Conservation (phyloP, 2,113 vertebrate species). For the Zingel zingel region DNA sequence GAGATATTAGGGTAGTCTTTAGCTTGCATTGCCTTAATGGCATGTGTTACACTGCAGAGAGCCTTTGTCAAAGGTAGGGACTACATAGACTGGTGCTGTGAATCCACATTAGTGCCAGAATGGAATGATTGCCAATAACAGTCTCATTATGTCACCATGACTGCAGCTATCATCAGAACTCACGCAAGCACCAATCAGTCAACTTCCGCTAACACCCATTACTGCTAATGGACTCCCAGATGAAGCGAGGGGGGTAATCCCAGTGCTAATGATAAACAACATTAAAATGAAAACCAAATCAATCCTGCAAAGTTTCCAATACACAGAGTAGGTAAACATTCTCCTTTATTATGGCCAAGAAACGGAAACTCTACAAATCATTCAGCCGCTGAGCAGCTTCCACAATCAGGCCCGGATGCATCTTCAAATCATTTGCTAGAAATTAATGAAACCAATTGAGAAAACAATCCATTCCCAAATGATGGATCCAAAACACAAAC, state of each 20-base stretch:
- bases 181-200: constrained; percentile 82
- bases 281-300: constrained; percentile 86
- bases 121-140: constrained; percentile 84
- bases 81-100: constrained; percentile 70
- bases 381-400: constrained; percentile 59
- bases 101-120: constrained; percentile 80
- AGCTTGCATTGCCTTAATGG: constrained; percentile 53
- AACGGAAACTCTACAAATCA: constrained; percentile 80
- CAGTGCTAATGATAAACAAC: constrained; percentile 85
- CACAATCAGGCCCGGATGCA: constrained; percentile 77
- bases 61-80: constrained; percentile 52
- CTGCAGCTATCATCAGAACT: constrained; percentile 83
- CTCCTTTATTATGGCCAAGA: constrained; percentile 78
- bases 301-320: constrained; percentile 81
- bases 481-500: constrained; percentile 76
- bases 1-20: constrained; percentile 30
- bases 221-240: constrained; percentile 85
- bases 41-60: constrained; percentile 47
- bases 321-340: constrained; percentile 78
- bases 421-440: constrained; percentile 74
- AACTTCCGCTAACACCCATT: constrained; percentile 85
- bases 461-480: constrained; percentile 76
- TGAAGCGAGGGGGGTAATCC: constrained; percentile 81
- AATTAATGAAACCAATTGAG: constrained; percentile 79
- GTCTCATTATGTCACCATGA: constrained; percentile 84